Evolutionary conservation across 2,797 vertebrate genomes (phyloP).

Genomic region (Darevskia nairensis): DNA sequence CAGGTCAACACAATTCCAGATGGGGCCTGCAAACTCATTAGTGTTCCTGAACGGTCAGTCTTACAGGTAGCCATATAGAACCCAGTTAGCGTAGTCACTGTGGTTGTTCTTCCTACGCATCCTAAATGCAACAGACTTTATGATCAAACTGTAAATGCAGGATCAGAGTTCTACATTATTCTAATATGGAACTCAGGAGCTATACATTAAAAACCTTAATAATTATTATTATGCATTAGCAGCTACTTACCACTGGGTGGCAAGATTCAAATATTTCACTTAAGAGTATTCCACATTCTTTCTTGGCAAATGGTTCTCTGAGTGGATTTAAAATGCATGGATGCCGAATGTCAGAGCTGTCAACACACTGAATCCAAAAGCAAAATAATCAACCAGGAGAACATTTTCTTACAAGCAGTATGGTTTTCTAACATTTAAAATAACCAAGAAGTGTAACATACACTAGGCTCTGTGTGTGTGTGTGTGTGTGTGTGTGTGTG

Average conservation of each 20-base stretch:
- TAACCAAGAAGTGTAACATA: neutral
- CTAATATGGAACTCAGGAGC: neutral
- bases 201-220: no score
- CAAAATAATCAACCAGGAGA: conserved; percentile 34
- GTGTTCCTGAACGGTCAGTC: neutral
- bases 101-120: neutral
- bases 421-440: neutral
- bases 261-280: conserved; percentile 93
- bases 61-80: neutral
- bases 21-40: neutral
- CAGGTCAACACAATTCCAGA: neutral
- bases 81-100: neutral
- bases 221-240: neutral
- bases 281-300: conserved; percentile 89
- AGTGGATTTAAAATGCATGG: conserved; percentile 91
- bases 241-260: conserved; percentile 93
- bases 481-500: neutral
- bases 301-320: conserved; percentile 93
- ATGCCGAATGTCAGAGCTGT: conserved; percentile 89
- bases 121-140: neutral
- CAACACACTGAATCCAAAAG: conserved; percentile 85
- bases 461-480: neutral
- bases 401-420: neutral
- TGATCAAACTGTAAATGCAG: neutral
- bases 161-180: neutral